These are phyloP conservation scores for Nomada lathburiana DNA, from an alignment of 2,888 invertebrate species.

Conservation along the genomic window DNA sequence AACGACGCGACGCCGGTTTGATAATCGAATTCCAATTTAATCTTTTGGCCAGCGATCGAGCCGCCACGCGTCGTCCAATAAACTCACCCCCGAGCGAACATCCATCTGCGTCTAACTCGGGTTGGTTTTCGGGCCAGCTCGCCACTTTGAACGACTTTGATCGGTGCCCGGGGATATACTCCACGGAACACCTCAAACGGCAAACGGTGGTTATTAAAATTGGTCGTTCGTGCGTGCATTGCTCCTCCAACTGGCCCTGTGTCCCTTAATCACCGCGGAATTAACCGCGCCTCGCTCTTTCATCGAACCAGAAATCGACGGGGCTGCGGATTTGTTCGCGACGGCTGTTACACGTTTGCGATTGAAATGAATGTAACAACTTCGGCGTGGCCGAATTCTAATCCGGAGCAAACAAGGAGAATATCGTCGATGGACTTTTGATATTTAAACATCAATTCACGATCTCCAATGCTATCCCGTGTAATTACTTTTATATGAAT, in stretches of 20 bases:
- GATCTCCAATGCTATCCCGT: too few relatives aligned
- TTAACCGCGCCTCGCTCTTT: background rate
- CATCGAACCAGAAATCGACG: conserved; percentile 19
- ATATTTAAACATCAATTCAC: too few relatives aligned
- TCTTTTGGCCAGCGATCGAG: conserved; percentile 45
- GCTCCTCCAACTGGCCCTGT: background rate
- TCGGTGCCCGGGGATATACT: conserved; percentile 19
- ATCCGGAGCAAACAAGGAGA: too few relatives aligned
- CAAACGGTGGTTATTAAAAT: conserved; percentile 52
- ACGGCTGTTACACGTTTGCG: conserved; percentile 1
- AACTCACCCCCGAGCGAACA: conserved; percentile 24
- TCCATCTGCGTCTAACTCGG: background rate
- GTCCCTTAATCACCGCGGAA: conserved; percentile 30
- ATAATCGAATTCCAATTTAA: conserved; percentile 65
- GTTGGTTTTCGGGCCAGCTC: background rate
- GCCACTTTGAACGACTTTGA: conserved; percentile 28
- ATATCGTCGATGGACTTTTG: too few relatives aligned
- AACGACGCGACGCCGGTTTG: conserved; percentile 34
- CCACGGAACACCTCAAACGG: conserved; percentile 40
- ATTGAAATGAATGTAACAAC: background rate
- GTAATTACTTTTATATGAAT: too few relatives aligned
- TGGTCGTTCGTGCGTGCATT: conserved; percentile 8
- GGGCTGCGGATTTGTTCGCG: background rate
- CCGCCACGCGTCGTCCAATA: conserved; percentile 48
- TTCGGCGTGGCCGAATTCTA: background rate